phyloP scores from a whole-genome alignment of 2,888 invertebrate species.

The Cheilosia variabilis region DNA sequence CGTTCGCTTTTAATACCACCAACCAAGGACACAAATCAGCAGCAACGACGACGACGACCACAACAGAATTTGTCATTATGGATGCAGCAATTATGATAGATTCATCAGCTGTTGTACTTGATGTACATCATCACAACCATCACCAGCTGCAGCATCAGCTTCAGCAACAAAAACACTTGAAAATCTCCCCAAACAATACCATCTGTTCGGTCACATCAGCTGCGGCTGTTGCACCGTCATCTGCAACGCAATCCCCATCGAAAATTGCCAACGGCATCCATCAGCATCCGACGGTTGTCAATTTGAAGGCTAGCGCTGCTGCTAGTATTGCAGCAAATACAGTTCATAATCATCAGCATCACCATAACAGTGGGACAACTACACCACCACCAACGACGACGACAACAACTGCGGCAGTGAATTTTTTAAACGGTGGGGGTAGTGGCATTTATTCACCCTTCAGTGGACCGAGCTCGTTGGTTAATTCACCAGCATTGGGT shows the following conservation, averaged over 20 bases:
- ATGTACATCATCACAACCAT: conserved; percentile 77
- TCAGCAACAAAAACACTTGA: conserved; percentile 75
- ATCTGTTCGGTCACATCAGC: conserved; percentile 27
- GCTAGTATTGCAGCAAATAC: conserved; percentile 42
- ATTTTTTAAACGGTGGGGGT: conserved; percentile 64
- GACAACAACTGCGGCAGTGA: conserved; percentile 38
- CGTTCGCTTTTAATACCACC: conserved; percentile 14
- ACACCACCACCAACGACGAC: conserved; percentile 42
- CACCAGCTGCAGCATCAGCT: conserved; percentile 74
- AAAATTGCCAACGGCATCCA: conserved; percentile 63
- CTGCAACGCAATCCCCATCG: conserved; percentile 67
- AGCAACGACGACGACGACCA: background rate
- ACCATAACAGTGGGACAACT: conserved; percentile 43
- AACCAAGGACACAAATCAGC: conserved; percentile 6
- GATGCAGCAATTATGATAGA: conserved; percentile 80
- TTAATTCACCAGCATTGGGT: conserved; percentile 85
- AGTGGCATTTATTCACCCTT: conserved; percentile 76
- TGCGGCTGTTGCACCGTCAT: conserved; percentile 61
- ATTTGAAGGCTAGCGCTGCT: conserved; percentile 77
- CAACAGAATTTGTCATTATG: conserved; percentile 76
- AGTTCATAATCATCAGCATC: conserved; percentile 53
- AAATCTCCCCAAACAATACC: conserved; percentile 54
- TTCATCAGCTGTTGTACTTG: conserved; percentile 77
- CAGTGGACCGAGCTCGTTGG: conserved; percentile 82
- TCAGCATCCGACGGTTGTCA: conserved; percentile 77